Conservation (phyloP, 2,113 vertebrate species). For the Phoenicopterus ruber region DNA sequence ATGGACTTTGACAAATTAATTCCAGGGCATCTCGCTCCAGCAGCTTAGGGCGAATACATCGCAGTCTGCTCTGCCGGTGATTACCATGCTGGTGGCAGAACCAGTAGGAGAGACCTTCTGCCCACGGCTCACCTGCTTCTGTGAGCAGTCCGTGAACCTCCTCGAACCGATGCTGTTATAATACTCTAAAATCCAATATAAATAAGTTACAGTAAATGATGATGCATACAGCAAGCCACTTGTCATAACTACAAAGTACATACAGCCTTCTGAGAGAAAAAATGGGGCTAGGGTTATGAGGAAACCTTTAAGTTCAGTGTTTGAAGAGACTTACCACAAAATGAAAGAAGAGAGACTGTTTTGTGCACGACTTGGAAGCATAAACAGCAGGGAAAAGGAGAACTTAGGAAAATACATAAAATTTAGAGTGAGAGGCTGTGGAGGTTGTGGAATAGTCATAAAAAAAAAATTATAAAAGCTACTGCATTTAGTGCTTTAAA, state of each 20-base stretch:
- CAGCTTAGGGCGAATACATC: not conserved
- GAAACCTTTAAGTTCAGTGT: not conserved
- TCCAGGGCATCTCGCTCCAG: not conserved
- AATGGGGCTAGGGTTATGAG: not conserved
- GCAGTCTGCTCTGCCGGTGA: not conserved
- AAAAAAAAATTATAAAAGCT: not conserved
- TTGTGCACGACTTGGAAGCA: not conserved
- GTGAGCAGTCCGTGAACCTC: not conserved
- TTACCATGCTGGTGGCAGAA: not conserved
- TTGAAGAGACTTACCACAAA: not conserved
- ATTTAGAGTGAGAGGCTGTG: not conserved
- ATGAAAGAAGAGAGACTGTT: not conserved
- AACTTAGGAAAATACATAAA: conserved; percentile 6
- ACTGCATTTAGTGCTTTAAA: not conserved
- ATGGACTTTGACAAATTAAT: not conserved
- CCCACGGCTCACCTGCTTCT: not conserved
- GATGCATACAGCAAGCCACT: not conserved
- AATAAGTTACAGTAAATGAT: not conserved
- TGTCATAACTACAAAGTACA: not conserved
- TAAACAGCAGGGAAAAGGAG: not conserved
- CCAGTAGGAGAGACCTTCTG: not conserved
- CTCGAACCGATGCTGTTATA: not conserved
- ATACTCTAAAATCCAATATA: not conserved
- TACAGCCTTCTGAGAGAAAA: not conserved
- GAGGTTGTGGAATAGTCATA: not conserved